phyloP scores from a whole-genome alignment of 2,888 invertebrate genomes.

The Lingula anatina region DNA sequence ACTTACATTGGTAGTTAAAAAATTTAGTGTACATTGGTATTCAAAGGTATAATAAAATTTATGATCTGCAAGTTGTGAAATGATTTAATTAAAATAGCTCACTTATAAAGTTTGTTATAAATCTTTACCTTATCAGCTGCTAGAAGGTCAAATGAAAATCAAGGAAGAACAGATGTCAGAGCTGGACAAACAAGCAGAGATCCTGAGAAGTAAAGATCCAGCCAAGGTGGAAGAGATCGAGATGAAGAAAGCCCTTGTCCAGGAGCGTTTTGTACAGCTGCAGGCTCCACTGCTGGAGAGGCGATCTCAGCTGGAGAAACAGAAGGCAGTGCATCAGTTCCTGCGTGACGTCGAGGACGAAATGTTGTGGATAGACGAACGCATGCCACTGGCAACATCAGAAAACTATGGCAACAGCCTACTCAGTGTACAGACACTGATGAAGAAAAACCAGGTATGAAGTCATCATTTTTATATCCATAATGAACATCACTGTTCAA shows the following conservation, averaged over 20 bases:
- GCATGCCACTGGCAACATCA: slow-evolving; percentile 88
- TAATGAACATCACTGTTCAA: no score
- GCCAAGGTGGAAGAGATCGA: slow-evolving; percentile 95
- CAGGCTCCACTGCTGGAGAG: slow-evolving; percentile 88
- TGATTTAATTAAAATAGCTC: no score
- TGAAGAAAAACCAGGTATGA: slow-evolving; percentile 83
- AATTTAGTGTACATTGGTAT: no score
- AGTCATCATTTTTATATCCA: no score
- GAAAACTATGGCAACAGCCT: slow-evolving; percentile 93
- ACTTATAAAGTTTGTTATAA: no score
- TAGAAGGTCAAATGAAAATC: slow-evolving; percentile 55
- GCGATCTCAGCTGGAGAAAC: slow-evolving; percentile 83
- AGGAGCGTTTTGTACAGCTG: slow-evolving; percentile 73
- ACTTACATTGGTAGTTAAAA: no score
- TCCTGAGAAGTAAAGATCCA: slow-evolving; percentile 88
- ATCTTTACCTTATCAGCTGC: slow-evolving; percentile 22
- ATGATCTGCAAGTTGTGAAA: no score
- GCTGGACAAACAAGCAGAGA: slow-evolving; percentile 90
- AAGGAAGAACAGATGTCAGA: slow-evolving; percentile 76
- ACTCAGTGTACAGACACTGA: slow-evolving; percentile 94
- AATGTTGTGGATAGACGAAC: slow-evolving; percentile 95
- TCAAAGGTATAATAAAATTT: no score
- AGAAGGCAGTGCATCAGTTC: slow-evolving; percentile 75
- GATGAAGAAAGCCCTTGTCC: slow-evolving; percentile 87
- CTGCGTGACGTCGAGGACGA: slow-evolving; percentile 98